phyloP scores from a whole-genome alignment of 2,888 invertebrate genomes.

The Chrysodeixis includens region DNA sequence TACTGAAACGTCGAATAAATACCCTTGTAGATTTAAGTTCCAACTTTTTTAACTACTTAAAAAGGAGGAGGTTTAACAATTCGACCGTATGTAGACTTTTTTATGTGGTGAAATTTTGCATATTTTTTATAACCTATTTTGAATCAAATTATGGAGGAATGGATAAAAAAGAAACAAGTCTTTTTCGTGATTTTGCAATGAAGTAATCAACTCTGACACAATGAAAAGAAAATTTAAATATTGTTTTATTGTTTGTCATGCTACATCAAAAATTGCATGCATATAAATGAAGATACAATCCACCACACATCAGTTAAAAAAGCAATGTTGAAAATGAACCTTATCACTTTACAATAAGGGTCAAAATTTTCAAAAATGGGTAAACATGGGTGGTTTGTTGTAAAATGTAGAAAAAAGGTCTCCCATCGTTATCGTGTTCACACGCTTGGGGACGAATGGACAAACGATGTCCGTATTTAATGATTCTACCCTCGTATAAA shows the following conservation, averaged over 20 bases:
- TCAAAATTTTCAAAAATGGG: not conserved
- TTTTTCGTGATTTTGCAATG: no score
- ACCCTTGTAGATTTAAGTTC: no score
- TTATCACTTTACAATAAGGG: not conserved
- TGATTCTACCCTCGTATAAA: not conserved
- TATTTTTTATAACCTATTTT: no score
- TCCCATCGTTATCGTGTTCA: slow-evolving; percentile 16
- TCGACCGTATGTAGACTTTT: no score
- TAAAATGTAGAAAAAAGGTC: not conserved
- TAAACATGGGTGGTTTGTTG: not conserved
- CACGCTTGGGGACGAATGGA: slow-evolving; percentile 26
- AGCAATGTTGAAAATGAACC: not conserved
- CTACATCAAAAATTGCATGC: slow-evolving; percentile 1
- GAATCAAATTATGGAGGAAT: no score
- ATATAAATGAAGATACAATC: not conserved
- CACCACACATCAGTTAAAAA: not conserved
- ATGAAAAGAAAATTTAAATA: not conserved
- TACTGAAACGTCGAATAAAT: no score
- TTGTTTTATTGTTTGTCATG: not conserved
- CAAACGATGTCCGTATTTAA: slow-evolving; percentile 34
- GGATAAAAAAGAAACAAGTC: no score
- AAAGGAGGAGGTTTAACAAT: no score
- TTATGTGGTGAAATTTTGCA: no score
- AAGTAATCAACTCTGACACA: no score
- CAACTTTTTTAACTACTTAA: no score